Base-by-base conservation (phyloP, 2,113 vertebrate species). In the Amphiprion ocellaris region DNA sequence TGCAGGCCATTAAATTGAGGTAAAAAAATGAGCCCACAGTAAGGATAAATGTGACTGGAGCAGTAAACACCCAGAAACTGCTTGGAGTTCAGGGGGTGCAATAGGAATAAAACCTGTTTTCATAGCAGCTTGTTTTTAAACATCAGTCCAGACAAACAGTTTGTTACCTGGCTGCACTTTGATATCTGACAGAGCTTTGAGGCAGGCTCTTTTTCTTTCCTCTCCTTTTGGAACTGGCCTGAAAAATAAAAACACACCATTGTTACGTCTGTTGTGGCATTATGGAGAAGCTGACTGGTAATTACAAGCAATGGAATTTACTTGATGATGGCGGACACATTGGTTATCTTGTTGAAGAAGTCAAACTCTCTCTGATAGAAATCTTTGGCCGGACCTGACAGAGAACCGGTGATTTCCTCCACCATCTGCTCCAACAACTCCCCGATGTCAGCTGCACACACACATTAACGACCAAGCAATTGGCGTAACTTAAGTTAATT, bases 341-440 rank as follows among this genome's bases (percentile, higher is more conserved):
- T 99, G 84, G 96, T 99, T 92, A 99, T 98, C 94, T 98, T 96
- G 90, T 97, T 97, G 84, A 99, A 99, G 93, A 99, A 99, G 87
- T 99, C 97, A 80, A 98, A 99, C 74, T 99, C 98, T n/a, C 97
- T 90, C 74, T 97, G 97, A 90, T 99, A 99, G 90, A 99, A 99
- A 70, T 97, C 96, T 91, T 99, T 99, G 61, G 97, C 97, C 0
- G 97, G 97, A 11, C 98, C 98, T 0, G 97, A 98, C 41, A 99
- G 85, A 0, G 97, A 97, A 23, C 96, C 92, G 0, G 95, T 99
- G 91, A 99, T 99, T 87, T 99, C 97, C 81, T 97, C 97, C 44
- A 99, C 96, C 76, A 99, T 94, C 86, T 98, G 93, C 74, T 98
- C 97, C 92, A 99, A 85, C 67, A 98, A 94, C 21, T 98, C 97